Evolutionary conservation across 2,113 vertebrate genomes (phyloP).

Genomic region (Sitta europaea): DNA sequence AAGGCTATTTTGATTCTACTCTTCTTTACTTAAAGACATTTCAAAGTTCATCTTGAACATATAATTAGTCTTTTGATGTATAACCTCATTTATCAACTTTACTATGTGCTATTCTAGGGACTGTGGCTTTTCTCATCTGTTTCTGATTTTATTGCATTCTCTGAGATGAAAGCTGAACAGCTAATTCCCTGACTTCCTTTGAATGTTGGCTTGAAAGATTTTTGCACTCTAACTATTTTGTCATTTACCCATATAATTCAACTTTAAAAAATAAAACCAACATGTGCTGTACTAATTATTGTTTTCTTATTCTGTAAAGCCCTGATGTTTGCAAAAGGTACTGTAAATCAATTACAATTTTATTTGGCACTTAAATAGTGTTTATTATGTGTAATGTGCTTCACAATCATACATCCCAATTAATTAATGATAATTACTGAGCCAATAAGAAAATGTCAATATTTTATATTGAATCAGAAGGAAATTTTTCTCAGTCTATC

Average conservation of each 20-base stretch:
- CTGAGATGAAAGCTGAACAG: background rate
- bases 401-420: background rate
- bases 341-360: background rate
- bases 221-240: background rate
- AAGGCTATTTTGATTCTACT: background rate
- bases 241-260: background rate
- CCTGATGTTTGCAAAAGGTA: background rate
- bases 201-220: background rate
- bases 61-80: background rate
- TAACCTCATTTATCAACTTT: background rate
- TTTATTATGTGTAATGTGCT: background rate
- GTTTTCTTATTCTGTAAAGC: background rate
- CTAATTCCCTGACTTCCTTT: background rate
- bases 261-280: background rate
- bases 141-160: slow-evolving; percentile 23
- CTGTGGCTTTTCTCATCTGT: background rate
- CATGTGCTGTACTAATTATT: background rate
- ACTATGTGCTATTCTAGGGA: background rate
- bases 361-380: background rate
- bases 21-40: background rate
- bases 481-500: background rate
- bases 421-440: background rate
- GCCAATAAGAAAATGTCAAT: background rate
- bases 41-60: background rate
- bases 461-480: background rate